phyloP scores from a whole-genome alignment of 1,140 invertebrate species.

The Riptortus pedestris region DNA sequence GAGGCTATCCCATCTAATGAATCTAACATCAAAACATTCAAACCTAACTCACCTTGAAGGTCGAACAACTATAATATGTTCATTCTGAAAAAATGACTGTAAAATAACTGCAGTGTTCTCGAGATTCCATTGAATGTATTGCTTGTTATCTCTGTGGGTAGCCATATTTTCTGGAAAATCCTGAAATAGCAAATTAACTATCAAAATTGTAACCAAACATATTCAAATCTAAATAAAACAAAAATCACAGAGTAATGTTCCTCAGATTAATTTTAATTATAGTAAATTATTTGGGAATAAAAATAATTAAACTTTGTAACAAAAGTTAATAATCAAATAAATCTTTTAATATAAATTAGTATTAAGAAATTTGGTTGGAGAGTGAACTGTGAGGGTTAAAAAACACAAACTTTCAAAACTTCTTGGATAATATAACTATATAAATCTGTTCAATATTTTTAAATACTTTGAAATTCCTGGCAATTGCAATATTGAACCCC shows the following conservation, averaged over 20 bases:
- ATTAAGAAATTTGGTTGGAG: too few species aligned
- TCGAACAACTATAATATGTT: constrained; percentile 61
- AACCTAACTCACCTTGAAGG: constrained; percentile 44
- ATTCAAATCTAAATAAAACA: neutral
- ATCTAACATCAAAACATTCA: neutral
- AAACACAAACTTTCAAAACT: too few species aligned
- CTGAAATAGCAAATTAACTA: constrained; percentile 38
- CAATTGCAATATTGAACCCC: too few species aligned
- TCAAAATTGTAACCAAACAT: constrained; percentile 6
- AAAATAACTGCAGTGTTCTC: constrained; percentile 59
- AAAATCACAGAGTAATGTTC: neutral
- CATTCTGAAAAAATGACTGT: constrained; percentile 52
- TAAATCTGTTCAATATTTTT: too few species aligned
- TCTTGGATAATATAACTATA: too few species aligned
- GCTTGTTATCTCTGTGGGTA: constrained; percentile 55
- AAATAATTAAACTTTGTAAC: too few species aligned
- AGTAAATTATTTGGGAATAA: too few species aligned
- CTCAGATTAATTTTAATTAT: neutral
- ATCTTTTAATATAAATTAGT: too few species aligned
- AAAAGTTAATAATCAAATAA: too few species aligned
- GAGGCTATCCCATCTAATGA: constrained; percentile 12
- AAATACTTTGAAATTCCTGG: too few species aligned
- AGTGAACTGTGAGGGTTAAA: too few species aligned
- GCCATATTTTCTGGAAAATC: constrained; percentile 74
- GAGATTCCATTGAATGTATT: constrained; percentile 65